These are phyloP conservation scores for Diorhabda sublineata DNA, from an alignment of 1,140 invertebrate species.

Conservation along the genomic window DNA sequence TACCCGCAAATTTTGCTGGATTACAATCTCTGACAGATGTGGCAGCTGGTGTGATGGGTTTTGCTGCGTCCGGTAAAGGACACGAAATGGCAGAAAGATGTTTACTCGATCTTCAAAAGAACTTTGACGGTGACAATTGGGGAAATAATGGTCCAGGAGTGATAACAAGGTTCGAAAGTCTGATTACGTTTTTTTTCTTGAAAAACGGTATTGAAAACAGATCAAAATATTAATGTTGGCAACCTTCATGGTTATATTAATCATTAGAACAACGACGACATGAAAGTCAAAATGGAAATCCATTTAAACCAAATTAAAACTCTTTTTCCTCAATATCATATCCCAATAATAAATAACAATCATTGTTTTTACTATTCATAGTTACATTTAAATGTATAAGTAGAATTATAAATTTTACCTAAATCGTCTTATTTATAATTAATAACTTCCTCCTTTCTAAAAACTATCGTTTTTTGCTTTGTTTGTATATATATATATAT, in stretches of 20 bases:
- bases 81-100: slow-evolving; percentile 56
- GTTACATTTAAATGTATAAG: too few species aligned
- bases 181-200: slow-evolving; percentile 40
- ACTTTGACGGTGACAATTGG: slow-evolving; percentile 62
- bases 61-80: slow-evolving; percentile 51
- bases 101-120: slow-evolving; percentile 55
- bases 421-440: too few species aligned
- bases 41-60: slow-evolving; percentile 62
- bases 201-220: not conserved
- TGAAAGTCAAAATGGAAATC: too few species aligned
- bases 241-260: too few species aligned
- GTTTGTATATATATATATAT: too few species aligned
- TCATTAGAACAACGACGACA: too few species aligned
- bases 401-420: too few species aligned
- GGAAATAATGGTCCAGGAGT: slow-evolving; percentile 71
- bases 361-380: not conserved
- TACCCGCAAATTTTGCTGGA: slow-evolving; percentile 61
- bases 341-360: not conserved
- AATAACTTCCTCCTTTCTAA: too few species aligned
- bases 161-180: slow-evolving; percentile 53
- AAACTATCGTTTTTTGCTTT: too few species aligned
- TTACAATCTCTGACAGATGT: slow-evolving; percentile 57
- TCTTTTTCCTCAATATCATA: not conserved
- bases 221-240: slow-evolving; percentile 33
- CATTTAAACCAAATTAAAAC: not conserved